phyloP scores from a whole-genome alignment of 1,140 invertebrate genomes.

The Rhagoletis zephyria region DNA sequence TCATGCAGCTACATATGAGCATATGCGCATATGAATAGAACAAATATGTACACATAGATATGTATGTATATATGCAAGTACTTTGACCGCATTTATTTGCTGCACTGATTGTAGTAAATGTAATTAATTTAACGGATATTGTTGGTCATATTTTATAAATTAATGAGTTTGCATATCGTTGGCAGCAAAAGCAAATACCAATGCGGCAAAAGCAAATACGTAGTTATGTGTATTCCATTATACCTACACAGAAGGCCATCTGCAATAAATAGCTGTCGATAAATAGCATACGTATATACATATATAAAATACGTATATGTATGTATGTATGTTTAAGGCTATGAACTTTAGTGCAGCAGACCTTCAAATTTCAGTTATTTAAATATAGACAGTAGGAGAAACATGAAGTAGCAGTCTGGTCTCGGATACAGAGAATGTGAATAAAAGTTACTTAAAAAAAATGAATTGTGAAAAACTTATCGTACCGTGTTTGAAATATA shows the following conservation, averaged over 20 bases:
- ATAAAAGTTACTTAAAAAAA: too few species aligned
- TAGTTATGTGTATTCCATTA: neutral
- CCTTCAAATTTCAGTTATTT: too few species aligned
- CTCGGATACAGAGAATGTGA: too few species aligned
- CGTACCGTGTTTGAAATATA: too few species aligned
- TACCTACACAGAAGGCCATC: neutral
- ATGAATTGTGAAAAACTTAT: too few species aligned
- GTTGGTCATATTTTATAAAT: constrained; percentile 55
- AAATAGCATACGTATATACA: neutral
- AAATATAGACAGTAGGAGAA: too few species aligned
- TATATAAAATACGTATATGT: neutral
- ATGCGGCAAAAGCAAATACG: neutral
- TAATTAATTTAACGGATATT: constrained; percentile 56
- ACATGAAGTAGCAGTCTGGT: too few species aligned
- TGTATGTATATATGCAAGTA: neutral
- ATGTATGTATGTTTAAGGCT: too few species aligned
- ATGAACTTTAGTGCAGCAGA: too few species aligned
- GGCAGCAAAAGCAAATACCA: constrained; percentile 34
- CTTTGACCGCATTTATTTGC: neutral
- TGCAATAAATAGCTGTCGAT: neutral
- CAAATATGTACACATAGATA: too few species aligned
- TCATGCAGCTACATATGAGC: neutral
- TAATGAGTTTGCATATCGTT: constrained; percentile 54
- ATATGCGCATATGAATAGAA: neutral
- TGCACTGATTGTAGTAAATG: constrained; percentile 37